A percentile compares a stretch with the other conserved stretches of the same genome.
Conservation (phyloP, 2,113 vertebrate genomes). For the Tautogolabrus adspersus region DNA sequence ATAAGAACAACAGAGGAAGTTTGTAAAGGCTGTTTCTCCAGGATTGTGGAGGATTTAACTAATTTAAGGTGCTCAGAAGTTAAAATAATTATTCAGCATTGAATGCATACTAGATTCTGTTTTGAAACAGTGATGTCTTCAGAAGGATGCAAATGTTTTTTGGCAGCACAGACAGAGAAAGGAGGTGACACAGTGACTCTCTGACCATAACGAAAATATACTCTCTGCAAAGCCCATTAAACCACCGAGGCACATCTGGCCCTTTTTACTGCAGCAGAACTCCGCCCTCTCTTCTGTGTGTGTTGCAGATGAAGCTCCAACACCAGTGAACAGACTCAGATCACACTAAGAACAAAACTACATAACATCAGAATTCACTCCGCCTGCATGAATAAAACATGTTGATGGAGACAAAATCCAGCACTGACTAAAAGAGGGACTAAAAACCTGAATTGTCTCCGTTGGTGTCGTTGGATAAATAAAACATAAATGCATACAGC, state of each 20-base stretch:
- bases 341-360: not conserved
- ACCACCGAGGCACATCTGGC: not conserved
- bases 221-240: too few relatives aligned
- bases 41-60: too few relatives aligned
- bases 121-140: too few relatives aligned
- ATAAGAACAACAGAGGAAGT: too few relatives aligned
- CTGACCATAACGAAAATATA: not conserved
- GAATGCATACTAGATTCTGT: too few relatives aligned
- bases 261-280: not conserved
- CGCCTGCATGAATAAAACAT: constrained; percentile 60
- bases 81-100: too few relatives aligned
- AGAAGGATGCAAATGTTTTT: too few relatives aligned
- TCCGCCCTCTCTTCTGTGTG: not conserved
- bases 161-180: not conserved
- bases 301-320: not conserved
- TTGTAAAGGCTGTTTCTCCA: too few relatives aligned
- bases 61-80: too few relatives aligned
- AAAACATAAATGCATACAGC: constrained; percentile 33
- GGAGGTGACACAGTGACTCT: not conserved
- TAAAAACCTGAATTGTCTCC: constrained; percentile 14
- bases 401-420: constrained; percentile 42
- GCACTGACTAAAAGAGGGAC: constrained; percentile 30
- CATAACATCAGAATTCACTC: constrained; percentile 27
- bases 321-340: not conserved
- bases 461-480: constrained; percentile 35